Evolutionary conservation across 1,140 invertebrate genomes (phyloP).

Genomic region (Drosophila suzukii): DNA sequence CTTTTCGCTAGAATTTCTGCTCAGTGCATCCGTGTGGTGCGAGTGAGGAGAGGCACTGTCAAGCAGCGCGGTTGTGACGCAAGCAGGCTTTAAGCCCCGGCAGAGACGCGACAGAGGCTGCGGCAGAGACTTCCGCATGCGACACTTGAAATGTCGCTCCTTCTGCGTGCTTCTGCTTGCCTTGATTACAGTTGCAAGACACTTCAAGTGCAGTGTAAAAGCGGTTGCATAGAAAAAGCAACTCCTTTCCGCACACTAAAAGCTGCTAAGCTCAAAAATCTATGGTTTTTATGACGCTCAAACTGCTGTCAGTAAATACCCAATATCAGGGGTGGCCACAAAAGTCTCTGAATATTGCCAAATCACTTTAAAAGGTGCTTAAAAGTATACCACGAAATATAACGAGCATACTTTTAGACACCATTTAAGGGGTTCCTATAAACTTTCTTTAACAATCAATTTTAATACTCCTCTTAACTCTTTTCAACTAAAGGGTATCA

Average conservation of each 20-base stretch:
- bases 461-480: too few species aligned
- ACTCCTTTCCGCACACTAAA: constrained; percentile 1
- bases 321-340: not conserved
- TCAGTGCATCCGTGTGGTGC: not conserved
- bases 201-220: constrained; percentile 25
- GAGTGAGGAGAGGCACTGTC: constrained; percentile 3
- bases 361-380: not conserved
- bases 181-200: constrained; percentile 39
- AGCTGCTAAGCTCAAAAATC: not conserved
- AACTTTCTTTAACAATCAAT: too few species aligned
- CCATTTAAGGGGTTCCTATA: not conserved
- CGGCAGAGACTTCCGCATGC: constrained; percentile 42
- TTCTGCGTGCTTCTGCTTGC: constrained; percentile 21
- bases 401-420: not conserved
- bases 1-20: not conserved
- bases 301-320: not conserved
- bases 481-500: not conserved
- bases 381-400: not conserved
- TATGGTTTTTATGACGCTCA: not conserved
- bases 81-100: constrained; percentile 37
- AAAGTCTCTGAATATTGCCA: too few species aligned
- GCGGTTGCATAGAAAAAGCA: constrained; percentile 4
- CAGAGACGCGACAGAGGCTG: constrained; percentile 18
- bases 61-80: constrained; percentile 44
- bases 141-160: constrained; percentile 39